A percentile compares a stretch with the other conserved stretches of the same genome.
Evolutionary conservation across 2,113 vertebrate species (phyloP).

Genomic region (Mormyrus lacerda): DNA sequence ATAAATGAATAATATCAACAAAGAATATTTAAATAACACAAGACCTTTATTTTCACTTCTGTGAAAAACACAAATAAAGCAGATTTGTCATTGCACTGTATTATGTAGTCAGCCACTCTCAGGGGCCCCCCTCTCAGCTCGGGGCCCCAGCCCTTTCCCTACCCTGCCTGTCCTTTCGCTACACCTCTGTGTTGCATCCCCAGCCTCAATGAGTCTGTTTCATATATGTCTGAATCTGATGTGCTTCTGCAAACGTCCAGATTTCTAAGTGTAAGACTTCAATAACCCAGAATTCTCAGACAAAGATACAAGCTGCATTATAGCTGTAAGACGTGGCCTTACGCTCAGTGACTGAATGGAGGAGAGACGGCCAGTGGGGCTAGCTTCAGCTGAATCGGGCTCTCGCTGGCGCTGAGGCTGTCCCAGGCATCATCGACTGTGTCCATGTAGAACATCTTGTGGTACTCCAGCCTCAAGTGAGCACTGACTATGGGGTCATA

Average conservation of each 20-base stretch:
- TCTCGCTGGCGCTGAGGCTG: fast-evolving
- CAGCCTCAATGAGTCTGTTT: background rate
- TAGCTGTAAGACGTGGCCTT: background rate
- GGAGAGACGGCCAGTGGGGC: no score
- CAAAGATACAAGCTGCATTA: background rate
- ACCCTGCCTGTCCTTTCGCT: background rate
- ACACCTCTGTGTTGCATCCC: background rate
- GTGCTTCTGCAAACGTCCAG: background rate
- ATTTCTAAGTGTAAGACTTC: background rate
- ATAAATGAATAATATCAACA: background rate
- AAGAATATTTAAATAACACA: background rate
- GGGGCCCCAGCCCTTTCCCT: background rate
- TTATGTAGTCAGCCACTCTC: background rate
- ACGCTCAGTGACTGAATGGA: no score
- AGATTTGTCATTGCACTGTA: background rate
- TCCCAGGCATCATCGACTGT: background rate
- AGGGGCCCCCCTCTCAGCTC: background rate
- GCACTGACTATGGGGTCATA: constrained; percentile 33
- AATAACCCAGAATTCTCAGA: background rate
- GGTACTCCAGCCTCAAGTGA: constrained; percentile 13
- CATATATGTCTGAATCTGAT: background rate
- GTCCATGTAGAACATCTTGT: constrained; percentile 26
- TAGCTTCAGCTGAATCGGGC: constrained; percentile 26
- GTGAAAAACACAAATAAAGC: background rate
- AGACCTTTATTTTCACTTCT: background rate